Evolutionary conservation across 2,888 invertebrate species (phyloP), one percentile per base, ranked within the genome.

Genomic region (Drosophila cyrtoloma): DNA sequence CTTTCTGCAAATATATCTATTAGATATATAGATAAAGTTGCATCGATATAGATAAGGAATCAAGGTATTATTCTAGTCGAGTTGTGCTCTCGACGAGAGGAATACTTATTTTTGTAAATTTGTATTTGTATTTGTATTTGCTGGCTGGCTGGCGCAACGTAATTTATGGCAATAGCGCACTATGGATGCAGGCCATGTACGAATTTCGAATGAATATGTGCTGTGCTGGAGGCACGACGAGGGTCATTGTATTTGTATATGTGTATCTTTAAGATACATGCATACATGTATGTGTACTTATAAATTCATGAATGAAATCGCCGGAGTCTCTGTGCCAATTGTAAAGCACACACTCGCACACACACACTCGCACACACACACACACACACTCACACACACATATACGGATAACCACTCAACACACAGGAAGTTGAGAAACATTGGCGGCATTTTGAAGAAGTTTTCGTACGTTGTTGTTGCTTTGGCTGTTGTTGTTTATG

Each of bases 371-470:
- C 0, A 22, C 22, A 22, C 22, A 22, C 22, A 22, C 22, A 22
- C 22, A 22, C 84, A 84, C 76, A 87, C 81, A 84, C 77, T 85
- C 73, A 50, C 59, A 61, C 63, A 73, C 71, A 69, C 71, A 62
- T 75, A 84, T 61, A 26, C 22, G 26, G 22, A 62, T 50, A 69
- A 53, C 58, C 75, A 86, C 84, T 86, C 82, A 63, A 71, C 79
- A 39, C 57, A 86, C 84, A 90, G 90, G 85, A 85, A 90, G 89
- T 90, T 83, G 84, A 73, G 84, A 78, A 73, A 90, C 85, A 84
- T 86, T 90, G 89, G 83, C 85, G 85, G 90, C 90, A 81, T 86
- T 81, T 88, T 86, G 86, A 90, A 86, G 89, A 84, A 78, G 90
- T 81, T 71, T 68, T 66, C 59, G 51, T 55, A 50, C 60, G 62